Percentiles rank a stretch among this genome's conserved stretches.
These are phyloP conservation scores for Zaprionus ghesquierei DNA, from an alignment of 1,140 invertebrate species.

Conservation along the genomic window DNA sequence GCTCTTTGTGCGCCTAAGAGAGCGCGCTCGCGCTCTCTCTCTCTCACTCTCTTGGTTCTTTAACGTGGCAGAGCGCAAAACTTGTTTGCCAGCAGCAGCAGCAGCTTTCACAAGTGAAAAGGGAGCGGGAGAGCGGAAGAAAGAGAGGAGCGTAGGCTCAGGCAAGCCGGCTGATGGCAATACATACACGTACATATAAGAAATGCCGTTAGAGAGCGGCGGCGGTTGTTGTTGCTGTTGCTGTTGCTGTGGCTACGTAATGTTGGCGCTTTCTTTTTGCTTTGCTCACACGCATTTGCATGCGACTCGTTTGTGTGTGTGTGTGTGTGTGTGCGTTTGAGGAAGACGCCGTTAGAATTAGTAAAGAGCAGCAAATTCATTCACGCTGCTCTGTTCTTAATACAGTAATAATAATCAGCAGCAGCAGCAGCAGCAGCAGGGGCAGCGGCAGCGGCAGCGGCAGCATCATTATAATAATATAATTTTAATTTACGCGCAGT, in stretches of 20 bases:
- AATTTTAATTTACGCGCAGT: slow-evolving; percentile 53
- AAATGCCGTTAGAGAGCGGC: slow-evolving; percentile 68
- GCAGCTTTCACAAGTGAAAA: slow-evolving; percentile 72
- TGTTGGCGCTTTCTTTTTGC: slow-evolving; percentile 73
- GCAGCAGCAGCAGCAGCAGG: slow-evolving; percentile 18
- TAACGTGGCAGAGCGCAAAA: slow-evolving; percentile 8
- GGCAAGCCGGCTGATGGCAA: slow-evolving; percentile 65
- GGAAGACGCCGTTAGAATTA: slow-evolving; percentile 72
- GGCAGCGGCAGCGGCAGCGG: slow-evolving; percentile 7
- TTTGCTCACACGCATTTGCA: slow-evolving; percentile 49
- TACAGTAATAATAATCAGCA: slow-evolving; percentile 33
- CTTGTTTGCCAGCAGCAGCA: slow-evolving; percentile 50
- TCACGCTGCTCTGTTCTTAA: slow-evolving; percentile 43
- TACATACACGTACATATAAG: slow-evolving; percentile 9
- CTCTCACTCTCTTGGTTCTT: neutral
- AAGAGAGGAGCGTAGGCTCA: neutral
- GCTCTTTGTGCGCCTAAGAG: slow-evolving; percentile 17
- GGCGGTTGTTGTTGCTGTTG: neutral
- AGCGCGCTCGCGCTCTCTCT: slow-evolving; percentile 13
- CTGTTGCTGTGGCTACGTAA: slow-evolving; percentile 63
- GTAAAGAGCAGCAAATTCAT: slow-evolving; percentile 56
- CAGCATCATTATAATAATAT: slow-evolving; percentile 47
- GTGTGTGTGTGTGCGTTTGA: slow-evolving; percentile 17
- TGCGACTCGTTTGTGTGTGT: slow-evolving; percentile 3
- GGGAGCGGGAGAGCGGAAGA: neutral